Evolutionary conservation across 2,113 vertebrate species (phyloP).

Genomic region (Oreochromis aureus): DNA sequence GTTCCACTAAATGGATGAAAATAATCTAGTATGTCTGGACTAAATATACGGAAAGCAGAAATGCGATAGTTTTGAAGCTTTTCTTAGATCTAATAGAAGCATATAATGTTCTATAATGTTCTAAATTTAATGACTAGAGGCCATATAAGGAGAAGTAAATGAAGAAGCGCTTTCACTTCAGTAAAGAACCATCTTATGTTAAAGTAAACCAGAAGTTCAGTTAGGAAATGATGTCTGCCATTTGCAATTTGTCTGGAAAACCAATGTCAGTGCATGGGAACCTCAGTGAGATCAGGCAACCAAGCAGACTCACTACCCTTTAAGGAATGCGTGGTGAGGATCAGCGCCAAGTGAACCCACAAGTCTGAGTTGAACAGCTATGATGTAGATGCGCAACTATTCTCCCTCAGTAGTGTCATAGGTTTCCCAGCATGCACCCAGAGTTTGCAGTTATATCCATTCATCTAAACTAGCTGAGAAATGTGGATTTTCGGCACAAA

Average conservation of each 20-base stretch:
- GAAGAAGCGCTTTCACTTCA: not conserved
- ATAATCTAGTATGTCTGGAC: not conserved
- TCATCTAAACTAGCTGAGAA: not conserved
- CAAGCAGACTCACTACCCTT: conserved; percentile 3
- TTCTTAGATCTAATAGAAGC: not conserved
- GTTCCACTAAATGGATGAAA: not conserved
- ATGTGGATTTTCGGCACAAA: not conserved
- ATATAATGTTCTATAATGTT: not conserved
- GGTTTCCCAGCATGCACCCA: not conserved
- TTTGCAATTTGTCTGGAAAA: conserved; percentile 31
- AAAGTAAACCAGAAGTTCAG: not conserved
- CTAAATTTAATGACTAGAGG: not conserved
- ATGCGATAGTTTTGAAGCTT: not conserved
- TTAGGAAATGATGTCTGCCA: conserved; percentile 19
- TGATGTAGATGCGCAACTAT: not conserved
- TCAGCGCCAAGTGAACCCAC: conserved; percentile 21
- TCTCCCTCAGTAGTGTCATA: not conserved
- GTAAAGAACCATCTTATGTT: not conserved
- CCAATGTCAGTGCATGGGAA: conserved; percentile 53
- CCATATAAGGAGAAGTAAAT: not conserved
- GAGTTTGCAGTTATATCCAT: not conserved
- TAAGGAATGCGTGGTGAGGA: conserved; percentile 38
- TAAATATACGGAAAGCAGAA: not conserved
- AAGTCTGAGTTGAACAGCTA: not conserved
- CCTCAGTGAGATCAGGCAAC: conserved; percentile 15